A percentile compares a stretch with the other conserved stretches of the same genome.
phyloP scores from a whole-genome alignment of 2,113 vertebrate species.

The Gulo gulo region DNA sequence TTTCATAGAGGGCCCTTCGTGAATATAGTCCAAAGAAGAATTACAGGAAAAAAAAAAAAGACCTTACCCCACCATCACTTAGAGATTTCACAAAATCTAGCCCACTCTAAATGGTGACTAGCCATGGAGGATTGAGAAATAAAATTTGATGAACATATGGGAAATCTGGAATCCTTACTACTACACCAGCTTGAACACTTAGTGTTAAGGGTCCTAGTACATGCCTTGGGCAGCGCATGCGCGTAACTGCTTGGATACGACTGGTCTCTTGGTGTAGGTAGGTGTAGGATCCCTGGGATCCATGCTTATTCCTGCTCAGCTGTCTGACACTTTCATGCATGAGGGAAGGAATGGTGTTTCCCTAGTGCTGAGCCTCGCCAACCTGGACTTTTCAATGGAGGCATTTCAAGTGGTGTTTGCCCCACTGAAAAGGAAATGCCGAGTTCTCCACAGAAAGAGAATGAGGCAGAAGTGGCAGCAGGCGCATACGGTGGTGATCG shows the following conservation, averaged over 20 bases:
- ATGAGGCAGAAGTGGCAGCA: background rate
- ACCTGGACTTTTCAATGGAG: background rate
- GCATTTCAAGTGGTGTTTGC: background rate
- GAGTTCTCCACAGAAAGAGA: background rate
- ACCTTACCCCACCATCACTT: background rate
- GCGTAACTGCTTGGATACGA: background rate
- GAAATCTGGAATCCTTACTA: background rate
- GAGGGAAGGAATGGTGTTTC: background rate
- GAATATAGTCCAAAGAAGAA: slow-evolving; percentile 1
- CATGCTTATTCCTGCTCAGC: background rate
- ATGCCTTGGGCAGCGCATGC: background rate
- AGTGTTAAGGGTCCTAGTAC: background rate
- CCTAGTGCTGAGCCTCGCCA: background rate
- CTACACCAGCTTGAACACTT: background rate
- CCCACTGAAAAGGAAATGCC: background rate
- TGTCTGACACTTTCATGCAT: background rate
- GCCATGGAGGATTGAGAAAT: background rate
- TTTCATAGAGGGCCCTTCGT: slow-evolving; percentile 31
- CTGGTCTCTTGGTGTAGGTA: background rate
- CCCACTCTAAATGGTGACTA: background rate
- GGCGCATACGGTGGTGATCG: no score
- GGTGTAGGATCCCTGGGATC: background rate
- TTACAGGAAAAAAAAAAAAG: background rate
- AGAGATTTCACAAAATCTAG: background rate
- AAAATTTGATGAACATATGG: background rate